Conservation (phyloP, 2,797 vertebrate genomes). For the Austrolebias charrua region DNA sequence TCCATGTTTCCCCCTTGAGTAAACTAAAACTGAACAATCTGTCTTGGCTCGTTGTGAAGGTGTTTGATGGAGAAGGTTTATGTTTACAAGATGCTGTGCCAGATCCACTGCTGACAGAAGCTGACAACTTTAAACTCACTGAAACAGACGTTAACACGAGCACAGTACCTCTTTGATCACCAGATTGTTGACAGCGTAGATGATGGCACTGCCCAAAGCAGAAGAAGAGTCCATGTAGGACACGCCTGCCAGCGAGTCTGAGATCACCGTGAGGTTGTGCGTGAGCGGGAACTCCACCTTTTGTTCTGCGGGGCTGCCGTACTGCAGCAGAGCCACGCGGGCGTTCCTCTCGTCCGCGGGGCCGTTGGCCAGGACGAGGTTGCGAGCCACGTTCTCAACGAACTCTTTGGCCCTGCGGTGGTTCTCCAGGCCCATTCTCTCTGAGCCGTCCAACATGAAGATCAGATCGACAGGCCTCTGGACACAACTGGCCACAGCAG, state of each 20-base stretch:
- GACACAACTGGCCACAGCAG: conserved; percentile 90
- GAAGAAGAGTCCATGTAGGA: conserved; percentile 93
- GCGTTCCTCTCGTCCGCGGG: conserved; percentile 81
- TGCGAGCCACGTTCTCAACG: conserved; percentile 83
- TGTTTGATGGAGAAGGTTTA: neutral
- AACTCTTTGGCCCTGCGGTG: conserved; percentile 86
- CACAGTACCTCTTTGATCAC: conserved; percentile 57
- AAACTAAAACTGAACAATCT: no score
- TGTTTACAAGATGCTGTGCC: neutral
- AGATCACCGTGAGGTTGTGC: conserved; percentile 83
- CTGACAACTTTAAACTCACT: neutral
- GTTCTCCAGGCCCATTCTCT: conserved; percentile 90
- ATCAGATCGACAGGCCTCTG: conserved; percentile 92
- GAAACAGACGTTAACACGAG: no score
- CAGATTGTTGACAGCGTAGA: conserved; percentile 84
- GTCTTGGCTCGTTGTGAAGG: no score
- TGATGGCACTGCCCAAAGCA: conserved; percentile 87
- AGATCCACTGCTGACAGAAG: neutral
- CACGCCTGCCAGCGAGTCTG: conserved; percentile 74
- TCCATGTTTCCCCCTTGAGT: no score
- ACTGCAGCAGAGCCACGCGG: conserved; percentile 90
- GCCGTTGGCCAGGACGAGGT: conserved; percentile 80
- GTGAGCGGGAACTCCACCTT: conserved; percentile 83
- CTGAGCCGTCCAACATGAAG: conserved; percentile 94
- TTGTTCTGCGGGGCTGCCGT: conserved; percentile 84